phyloP scores from a whole-genome alignment of 2,113 vertebrate genomes.

The Paramisgurnus dabryanus region DNA sequence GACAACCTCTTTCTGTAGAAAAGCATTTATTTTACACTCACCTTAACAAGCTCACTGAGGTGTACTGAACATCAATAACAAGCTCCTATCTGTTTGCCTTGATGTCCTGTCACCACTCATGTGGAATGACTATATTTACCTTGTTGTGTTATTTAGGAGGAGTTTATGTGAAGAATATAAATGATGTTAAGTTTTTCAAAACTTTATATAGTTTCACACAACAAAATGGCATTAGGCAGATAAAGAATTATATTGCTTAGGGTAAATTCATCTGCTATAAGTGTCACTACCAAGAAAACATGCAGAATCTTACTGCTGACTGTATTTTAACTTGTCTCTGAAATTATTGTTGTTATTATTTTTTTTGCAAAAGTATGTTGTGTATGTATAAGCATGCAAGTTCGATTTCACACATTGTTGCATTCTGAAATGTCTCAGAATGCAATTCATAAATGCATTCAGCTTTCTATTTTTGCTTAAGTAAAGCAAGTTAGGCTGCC shows the following conservation, averaged over 20 bases:
- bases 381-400: neutral
- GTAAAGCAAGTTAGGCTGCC: neutral
- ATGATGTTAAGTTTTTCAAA: too few relatives aligned
- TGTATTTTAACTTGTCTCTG: neutral
- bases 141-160: neutral
- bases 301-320: neutral
- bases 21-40: constrained; percentile 30
- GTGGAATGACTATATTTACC: neutral
- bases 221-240: neutral
- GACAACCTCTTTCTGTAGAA: constrained; percentile 17
- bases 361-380: neutral
- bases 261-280: constrained; percentile 8
- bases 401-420: neutral
- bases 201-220: neutral
- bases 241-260: neutral
- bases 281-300: constrained; percentile 11
- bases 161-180: neutral
- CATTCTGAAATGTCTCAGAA: neutral
- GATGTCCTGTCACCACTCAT: constrained; percentile 18
- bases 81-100: neutral
- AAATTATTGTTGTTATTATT: neutral
- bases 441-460: neutral
- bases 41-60: constrained; percentile 18
- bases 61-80: constrained; percentile 10
- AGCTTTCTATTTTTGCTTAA: neutral